phyloP scores from a whole-genome alignment of 2,888 invertebrate genomes.

The Archips xylosteana region DNA sequence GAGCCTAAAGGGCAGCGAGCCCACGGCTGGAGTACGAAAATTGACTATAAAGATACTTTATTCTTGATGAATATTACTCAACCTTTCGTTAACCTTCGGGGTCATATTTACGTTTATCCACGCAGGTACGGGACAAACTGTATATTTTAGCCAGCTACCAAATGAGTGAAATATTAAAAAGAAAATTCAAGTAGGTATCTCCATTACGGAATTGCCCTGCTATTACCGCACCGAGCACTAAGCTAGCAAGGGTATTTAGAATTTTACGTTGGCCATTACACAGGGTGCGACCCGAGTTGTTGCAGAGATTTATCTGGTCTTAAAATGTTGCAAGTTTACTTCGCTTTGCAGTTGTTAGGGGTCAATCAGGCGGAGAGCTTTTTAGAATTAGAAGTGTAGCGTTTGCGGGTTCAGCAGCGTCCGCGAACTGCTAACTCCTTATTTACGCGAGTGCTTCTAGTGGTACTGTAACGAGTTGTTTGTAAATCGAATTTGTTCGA shows the following conservation, averaged over 20 bases:
- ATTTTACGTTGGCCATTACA: slow-evolving; percentile 42
- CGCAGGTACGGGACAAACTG: background rate
- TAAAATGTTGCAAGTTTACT: slow-evolving; percentile 41
- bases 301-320: slow-evolving; percentile 40
- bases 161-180: background rate
- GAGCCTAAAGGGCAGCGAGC: slow-evolving; percentile 22
- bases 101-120: background rate
- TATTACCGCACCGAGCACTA: slow-evolving; percentile 33
- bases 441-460: slow-evolving; percentile 63
- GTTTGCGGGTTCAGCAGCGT: slow-evolving; percentile 58
- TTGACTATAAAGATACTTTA: slow-evolving; percentile 33
- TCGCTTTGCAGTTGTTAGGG: slow-evolving; percentile 35
- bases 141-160: background rate
- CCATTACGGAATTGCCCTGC: slow-evolving; percentile 40
- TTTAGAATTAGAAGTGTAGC: slow-evolving; percentile 72
- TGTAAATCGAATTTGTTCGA: slow-evolving; percentile 45
- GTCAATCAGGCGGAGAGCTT: slow-evolving; percentile 72
- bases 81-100: slow-evolving; percentile 18
- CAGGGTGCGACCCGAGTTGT: slow-evolving; percentile 36
- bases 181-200: slow-evolving; percentile 16
- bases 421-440: slow-evolving; percentile 60
- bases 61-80: slow-evolving; percentile 39
- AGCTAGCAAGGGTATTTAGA: slow-evolving; percentile 37
- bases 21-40: slow-evolving; percentile 17
- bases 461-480: slow-evolving; percentile 59